Base-by-base conservation (phyloP, 2,888 invertebrate genomes). In the Tenthredo livida region DNA sequence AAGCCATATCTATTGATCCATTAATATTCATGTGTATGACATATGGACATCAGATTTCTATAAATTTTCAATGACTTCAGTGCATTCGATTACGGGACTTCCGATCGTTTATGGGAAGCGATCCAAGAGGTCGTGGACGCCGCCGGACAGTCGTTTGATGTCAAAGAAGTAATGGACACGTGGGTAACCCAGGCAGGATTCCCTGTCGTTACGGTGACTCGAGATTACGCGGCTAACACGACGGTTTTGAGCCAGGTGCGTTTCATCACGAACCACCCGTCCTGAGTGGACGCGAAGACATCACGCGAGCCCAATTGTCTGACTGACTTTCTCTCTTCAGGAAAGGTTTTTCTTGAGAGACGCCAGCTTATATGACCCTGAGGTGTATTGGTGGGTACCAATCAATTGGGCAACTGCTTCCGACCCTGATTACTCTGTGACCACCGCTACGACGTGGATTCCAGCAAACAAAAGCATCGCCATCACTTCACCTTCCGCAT, bases 171-270 rank as follows among this genome's bases (percentile, higher is more conserved):
- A 88, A 94, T 96, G 94, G 92, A 94, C 72, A 94, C 94, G 2
- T 97, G 96, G 96, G 95, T 95, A 0, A 93, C 94, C 7, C 95
- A 95, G 89, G 92, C 94, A 37, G 96, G 96, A 5, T 95, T 94
- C 89, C 96, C 96, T 0, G 91, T 96, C 0, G 89, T 96, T 5
- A 94, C 91, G 0, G 95, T 96, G 83, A 89, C 0, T 1, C 94
- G 95, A 3, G 91, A 95, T 88, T 94, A 95, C 72, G 88, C 87
- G 10, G 25, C 29, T 50, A 47, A 47, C 40, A 83, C 67, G 25
- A 70, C 50, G 9, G n/a, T 47, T 40, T 67, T 83, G 67, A 67
- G 83, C 70, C 83, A 83, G 40, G 83, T 83, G 15, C 67, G 37
- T 40, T 50, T 37, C 40, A 40, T 25, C 40, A 25, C 58, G 21